Evolutionary conservation across 2,797 vertebrate genomes (phyloP), one percentile per base, ranked within the genome.

Genomic region (Danio aesculapii): DNA sequence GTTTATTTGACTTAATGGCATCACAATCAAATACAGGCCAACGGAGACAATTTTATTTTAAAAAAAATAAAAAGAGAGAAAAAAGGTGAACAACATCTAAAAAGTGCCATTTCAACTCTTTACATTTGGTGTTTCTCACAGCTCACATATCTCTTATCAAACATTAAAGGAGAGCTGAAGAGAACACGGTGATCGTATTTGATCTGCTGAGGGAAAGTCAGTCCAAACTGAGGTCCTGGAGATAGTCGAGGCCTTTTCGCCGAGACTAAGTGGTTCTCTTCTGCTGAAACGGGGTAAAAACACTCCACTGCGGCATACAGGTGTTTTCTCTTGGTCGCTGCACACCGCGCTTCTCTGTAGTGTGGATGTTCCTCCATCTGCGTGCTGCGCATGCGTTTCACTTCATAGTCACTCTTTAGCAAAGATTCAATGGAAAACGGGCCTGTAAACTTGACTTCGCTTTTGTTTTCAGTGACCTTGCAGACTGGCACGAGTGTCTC

Each of bases 371-470:
- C 12, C 30, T 77, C 72, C 47, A 77, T 14, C 21, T 4, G 14
- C 64, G 72, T n/a, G 50, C 57, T 52, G 57, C 0, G 57, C 44
- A 13, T 43, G 71, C 55, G 55, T 17, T 16, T n/a, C 30, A 81
- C 39, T 30, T 81, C 57, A 0, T 59, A 3, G 71, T 91, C 89
- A 71, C 84, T 90, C 86, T 85, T 90, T 81, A 94, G 84, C 13
- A 94, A 73, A 6, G 92, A 92, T 5, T 94, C 92, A 0, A 95
- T 92, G 43, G 93, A 94, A 87, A 94, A 94, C 0, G 92, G 83
- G 11, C 93, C 67, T 41, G 53, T 88, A 84, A 94, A 94, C 85
- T 89, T 94, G n/a, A 83, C 52, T 3, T 73, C 58, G 16, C 64
- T 30, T n/a, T 58, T 75, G 50, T 84, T 79, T 74, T 77, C 58